Evolutionary conservation across 2,888 invertebrate genomes (phyloP), one percentile per base, ranked within the genome.

Genomic region (Callyntrura sp.): DNA sequence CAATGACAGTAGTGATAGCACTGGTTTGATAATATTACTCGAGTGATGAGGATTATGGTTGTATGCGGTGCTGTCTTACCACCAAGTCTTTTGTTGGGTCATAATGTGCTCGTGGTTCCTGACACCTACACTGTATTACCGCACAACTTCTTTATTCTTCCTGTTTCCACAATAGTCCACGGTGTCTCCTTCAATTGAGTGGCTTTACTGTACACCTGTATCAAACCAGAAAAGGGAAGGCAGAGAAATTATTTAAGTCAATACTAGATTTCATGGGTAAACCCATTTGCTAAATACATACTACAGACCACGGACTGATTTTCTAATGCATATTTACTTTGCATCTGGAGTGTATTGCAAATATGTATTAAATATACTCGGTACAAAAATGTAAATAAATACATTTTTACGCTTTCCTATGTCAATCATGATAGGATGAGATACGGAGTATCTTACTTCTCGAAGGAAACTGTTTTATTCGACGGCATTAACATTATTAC

Each of bases 51-150:
- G 23, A 73, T 73, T 73, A 17, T 20, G 45, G 45, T 73, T 45
- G 70, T 83, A 70, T 55, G 68, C 51, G 48, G 68, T 51, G 51
- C 68, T 68, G 48, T 68, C 23, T 48, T 82, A 60, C 35, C 43
- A 60, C 45, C n/a, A 14, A 23, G 35, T 83, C 65, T 45, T 83
- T 83, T 83, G 81, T 60, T 81, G 60, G 83, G 25, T 68, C 35
- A 83, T 65, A 43, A 68, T 48, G 20, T 45, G 20, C 2, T 73
- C 25, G 8, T 17, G 51, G 48, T 57, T 57, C 17, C 35, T 68
- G 11, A 14, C n/a, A 28, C 48, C 35, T 68, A 35, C 35, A 35
- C 35, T 35, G 2, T 35, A 2, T 35, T 35, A 4, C 35, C 35
- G 35, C 6, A 35, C 45, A 68, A n/a, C 25, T 79, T 20, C 43